Conservation (phyloP, 2,113 vertebrate species). For the Ifrita kowaldi region DNA sequence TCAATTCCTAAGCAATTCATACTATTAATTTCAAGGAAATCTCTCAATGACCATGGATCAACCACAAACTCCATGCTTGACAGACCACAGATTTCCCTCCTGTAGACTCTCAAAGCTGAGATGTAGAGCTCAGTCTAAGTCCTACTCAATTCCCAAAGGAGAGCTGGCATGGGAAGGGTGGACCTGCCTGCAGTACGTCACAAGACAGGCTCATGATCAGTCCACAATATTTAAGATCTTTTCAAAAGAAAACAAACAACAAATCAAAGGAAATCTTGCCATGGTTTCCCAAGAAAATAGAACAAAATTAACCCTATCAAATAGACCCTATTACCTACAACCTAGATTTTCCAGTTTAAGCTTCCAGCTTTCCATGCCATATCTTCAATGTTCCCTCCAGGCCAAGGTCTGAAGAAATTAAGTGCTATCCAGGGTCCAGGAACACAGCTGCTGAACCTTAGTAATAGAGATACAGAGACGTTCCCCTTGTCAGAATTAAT, state of each 20-base stretch:
- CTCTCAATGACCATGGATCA: neutral
- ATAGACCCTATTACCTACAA: neutral
- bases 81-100: neutral
- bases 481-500: neutral
- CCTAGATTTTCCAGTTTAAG: neutral
- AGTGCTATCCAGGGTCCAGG: neutral
- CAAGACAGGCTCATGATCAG: neutral
- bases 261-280: neutral
- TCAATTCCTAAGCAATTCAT: neutral
- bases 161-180: neutral
- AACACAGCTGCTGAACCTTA: neutral
- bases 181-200: neutral
- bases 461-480: neutral
- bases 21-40: neutral
- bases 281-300: neutral
- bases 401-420: neutral
- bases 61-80: neutral
- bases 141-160: neutral
- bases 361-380: neutral
- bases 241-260: neutral
- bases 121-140: neutral
- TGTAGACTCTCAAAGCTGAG: neutral
- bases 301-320: neutral
- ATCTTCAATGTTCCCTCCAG: neutral
- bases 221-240: neutral